Percentiles rank a stretch among this genome's conserved stretches.
These are phyloP conservation scores for Philereme transversata DNA, from an alignment of 2,888 invertebrate genomes.

Conservation along the genomic window DNA sequence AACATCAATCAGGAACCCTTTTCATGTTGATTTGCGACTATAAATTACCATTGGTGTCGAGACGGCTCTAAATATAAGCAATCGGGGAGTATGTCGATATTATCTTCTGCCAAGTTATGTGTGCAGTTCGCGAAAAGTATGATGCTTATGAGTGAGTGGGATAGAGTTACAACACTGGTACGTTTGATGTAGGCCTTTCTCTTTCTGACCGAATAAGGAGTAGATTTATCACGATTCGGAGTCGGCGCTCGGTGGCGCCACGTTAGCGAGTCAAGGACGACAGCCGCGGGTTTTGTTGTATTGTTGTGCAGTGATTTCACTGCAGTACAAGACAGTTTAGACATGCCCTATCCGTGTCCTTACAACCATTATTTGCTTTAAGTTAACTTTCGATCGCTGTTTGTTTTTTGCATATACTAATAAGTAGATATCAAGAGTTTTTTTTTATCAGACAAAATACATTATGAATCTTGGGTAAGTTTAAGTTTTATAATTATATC, in stretches of 20 bases:
- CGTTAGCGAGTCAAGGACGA: slow-evolving; percentile 65
- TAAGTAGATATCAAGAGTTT: too few relatives aligned
- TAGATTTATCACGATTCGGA: slow-evolving; percentile 45
- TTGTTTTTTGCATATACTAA: too few relatives aligned
- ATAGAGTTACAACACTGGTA: slow-evolving; percentile 42
- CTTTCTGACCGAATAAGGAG: slow-evolving; percentile 51
- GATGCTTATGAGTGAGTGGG: slow-evolving; percentile 46
- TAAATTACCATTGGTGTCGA: slow-evolving; percentile 55
- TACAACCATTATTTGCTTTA: slow-evolving; percentile 15
- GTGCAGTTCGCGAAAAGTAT: slow-evolving; percentile 39
- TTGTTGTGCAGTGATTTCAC: slow-evolving; percentile 45
- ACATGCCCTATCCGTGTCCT: slow-evolving; percentile 31
- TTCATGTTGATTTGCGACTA: slow-evolving; percentile 55
- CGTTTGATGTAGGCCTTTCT: slow-evolving; percentile 40
- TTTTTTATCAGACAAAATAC: not conserved
- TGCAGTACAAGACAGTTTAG: slow-evolving; percentile 34
- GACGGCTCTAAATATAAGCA: slow-evolving; percentile 30
- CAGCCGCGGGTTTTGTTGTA: slow-evolving; percentile 50
- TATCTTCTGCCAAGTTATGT: slow-evolving; percentile 31
- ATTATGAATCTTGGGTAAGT: too few relatives aligned
- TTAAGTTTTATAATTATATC: not conserved
- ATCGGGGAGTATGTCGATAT: slow-evolving; percentile 40
- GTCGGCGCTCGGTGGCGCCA: slow-evolving; percentile 61
- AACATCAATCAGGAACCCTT: slow-evolving; percentile 53
- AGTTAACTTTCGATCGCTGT: not conserved